Evolutionary conservation across 2,888 invertebrate genomes (phyloP), one percentile per base, ranked within the genome.

Genomic region (Caenorhabditis sulstoni): DNA sequence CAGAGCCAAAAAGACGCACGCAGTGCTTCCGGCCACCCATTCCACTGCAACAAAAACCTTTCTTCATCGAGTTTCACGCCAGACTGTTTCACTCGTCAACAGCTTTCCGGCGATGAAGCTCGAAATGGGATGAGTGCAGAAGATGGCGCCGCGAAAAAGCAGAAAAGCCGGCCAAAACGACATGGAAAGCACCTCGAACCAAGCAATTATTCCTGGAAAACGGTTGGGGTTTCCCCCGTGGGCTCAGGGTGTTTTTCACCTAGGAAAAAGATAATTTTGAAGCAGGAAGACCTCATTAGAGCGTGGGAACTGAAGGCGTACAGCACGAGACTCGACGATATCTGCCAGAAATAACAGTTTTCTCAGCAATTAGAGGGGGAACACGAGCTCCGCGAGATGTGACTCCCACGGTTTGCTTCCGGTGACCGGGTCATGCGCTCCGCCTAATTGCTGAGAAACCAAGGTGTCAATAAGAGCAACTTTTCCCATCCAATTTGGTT

Each of bases 241-340:
- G n/a, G n/a, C n/a, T n/a, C n/a, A n/a, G n/a, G n/a, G n/a, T n/a
- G n/a, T n/a, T 9, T 23, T 12, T 37, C 11, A 66, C 66, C 55
- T 1, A 57, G 20, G 47, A 37, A 55, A 11, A 57, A 58, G 8
- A 67, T 23, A 12, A 67, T 67, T 9, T 67, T 67, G 66, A 57
- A 67, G 18, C 66, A 67, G 5, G 66, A 58, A 1, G 66, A 67
- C 39, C 57, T 67, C 66, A 67, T 67, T 16, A 67, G 49, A 50
- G 49, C 20, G 35, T 67, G 66, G 1, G 57, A 57, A 16, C 49
- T 57, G 37, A 67, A 57, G 0, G 49, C 45, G 20, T 45, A 67
- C 4, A 67, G 58, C 1, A 67, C 49, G 3, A 67, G 16, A 1
- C 39, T n/a, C 8, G 57, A 47, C 8, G 23, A 22, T 37, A 67